Base-by-base conservation (phyloP, 2,888 invertebrate genomes). In the Tenthredo notha region DNA sequence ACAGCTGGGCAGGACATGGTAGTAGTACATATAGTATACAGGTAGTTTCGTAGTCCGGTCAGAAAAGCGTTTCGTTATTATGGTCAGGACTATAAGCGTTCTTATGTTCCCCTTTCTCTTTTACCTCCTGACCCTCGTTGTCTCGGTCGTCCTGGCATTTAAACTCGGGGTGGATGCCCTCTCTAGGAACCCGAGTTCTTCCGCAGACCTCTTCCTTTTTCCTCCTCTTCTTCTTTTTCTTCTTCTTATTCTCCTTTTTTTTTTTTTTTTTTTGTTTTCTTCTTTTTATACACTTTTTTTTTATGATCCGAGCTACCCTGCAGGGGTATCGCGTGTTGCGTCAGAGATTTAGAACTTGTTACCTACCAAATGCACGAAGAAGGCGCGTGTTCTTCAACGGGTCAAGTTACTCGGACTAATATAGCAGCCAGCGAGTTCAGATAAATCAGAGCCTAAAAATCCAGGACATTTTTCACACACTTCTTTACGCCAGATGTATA, bases 131-230 rank as follows among this genome's bases (percentile, higher is more conserved):
- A 25, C 65, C 65, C 65, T 65, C 15, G 25, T 65, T 65, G 65
- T 65, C 29, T 65, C 65, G 65, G 65, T 61, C 21, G n/a, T 61
- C 61, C 37, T n/a, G 80, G 80, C 61, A 77, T 80, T 80, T 80
- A 80, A 80, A 80, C 80, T 54, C 80, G 61, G 61, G 80, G 80
- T 80, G 33, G 80, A 50, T 80, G 80, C 61, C 80, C 80, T 80
- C 80, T n/a, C 33, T 37, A 80, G 21, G 9, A 61, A 10, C 29
- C 29, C 29, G 33, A 29, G 29, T 25, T 25, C 74, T 74, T 43
- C 74, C 40, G 43, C 43, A 40, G 74, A 25, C 40, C 12, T 21
- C 18, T 25, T 43, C 25, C 21, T 74, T n/a, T 72, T 37, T 43
- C 33, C 15, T 72, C 12, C 3, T 18, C 12, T 18, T 67, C 10